Conservation (phyloP, 2,113 vertebrate species). For the Leuciscus idus region DNA sequence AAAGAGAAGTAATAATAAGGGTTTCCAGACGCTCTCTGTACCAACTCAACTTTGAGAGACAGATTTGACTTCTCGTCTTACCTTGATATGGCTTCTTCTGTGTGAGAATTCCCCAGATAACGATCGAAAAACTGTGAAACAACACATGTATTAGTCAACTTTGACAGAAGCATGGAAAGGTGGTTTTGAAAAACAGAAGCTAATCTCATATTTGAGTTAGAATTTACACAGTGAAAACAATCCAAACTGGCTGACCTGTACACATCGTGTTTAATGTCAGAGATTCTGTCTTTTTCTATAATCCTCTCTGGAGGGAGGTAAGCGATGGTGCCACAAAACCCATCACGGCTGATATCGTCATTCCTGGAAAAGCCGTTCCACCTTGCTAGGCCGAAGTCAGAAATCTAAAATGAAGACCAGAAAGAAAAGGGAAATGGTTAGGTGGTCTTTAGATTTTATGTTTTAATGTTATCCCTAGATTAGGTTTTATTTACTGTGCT, state of each 20-base stretch:
- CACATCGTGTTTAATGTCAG: constrained; percentile 95
- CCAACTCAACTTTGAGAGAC: background rate
- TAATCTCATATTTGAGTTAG: background rate
- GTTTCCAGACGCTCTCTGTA: background rate
- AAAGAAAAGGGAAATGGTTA: background rate
- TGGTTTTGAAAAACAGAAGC: background rate
- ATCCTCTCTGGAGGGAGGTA: constrained; percentile 97
- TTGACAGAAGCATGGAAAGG: background rate
- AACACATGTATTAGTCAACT: constrained; percentile 17
- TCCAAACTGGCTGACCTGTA: constrained; percentile 84
- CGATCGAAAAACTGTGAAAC: constrained; percentile 87
- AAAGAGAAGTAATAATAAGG: background rate
- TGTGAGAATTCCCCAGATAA: constrained; percentile 95
- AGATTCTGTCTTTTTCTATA: constrained; percentile 90
- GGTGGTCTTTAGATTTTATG: background rate
- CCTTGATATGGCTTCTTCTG: constrained; percentile 98
- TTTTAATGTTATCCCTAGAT: background rate
- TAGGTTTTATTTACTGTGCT: background rate
- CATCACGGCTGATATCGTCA: constrained; percentile 94
- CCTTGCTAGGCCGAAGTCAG: constrained; percentile 96
- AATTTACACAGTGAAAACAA: background rate
- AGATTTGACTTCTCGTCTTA: constrained; percentile 59
- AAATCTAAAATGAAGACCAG: constrained; percentile 79
- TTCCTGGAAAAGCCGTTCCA: constrained; percentile 92
- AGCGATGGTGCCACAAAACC: constrained; percentile 94